phyloP scores from a whole-genome alignment of 1,140 invertebrate species.

The Dryas iulia region DNA sequence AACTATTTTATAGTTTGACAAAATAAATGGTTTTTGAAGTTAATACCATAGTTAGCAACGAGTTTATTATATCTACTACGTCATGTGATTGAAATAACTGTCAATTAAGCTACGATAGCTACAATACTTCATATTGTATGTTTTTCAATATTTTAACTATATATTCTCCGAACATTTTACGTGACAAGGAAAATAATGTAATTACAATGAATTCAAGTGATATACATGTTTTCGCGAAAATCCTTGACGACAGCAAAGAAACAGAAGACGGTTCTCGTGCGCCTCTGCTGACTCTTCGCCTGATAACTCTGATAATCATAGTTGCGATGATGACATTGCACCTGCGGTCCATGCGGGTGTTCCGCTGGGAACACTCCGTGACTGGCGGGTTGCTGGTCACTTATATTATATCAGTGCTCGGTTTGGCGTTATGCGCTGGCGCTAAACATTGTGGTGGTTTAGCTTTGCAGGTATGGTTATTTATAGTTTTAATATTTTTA shows the following conservation, averaged over 20 bases:
- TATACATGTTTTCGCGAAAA: not conserved
- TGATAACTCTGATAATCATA: constrained; percentile 42
- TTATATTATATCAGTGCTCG: constrained; percentile 43
- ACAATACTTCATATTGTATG: too few species aligned
- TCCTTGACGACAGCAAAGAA: not conserved
- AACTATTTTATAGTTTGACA: too few species aligned
- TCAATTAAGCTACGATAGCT: too few species aligned
- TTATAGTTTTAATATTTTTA: constrained; percentile 7
- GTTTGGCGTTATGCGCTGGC: constrained; percentile 47
- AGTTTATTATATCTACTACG: too few species aligned
- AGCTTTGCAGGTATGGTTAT: constrained; percentile 54
- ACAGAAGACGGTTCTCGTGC: constrained; percentile 4
- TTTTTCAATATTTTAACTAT: too few species aligned
- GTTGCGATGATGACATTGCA: constrained; percentile 49
- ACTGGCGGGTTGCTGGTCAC: constrained; percentile 56
- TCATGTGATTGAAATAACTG: too few species aligned
- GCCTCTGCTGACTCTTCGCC: constrained; percentile 38
- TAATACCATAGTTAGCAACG: too few species aligned
- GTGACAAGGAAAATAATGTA: too few species aligned
- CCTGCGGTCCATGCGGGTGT: constrained; percentile 48
- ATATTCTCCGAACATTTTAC: too few species aligned
- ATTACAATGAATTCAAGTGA: not conserved
- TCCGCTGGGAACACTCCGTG: constrained; percentile 60
- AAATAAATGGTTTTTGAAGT: too few species aligned
- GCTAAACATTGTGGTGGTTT: constrained; percentile 24